Percentiles rank a stretch among this genome's conserved stretches.
Conservation (phyloP, 2,888 invertebrate species). For the Caenorhabditis sulstoni region DNA sequence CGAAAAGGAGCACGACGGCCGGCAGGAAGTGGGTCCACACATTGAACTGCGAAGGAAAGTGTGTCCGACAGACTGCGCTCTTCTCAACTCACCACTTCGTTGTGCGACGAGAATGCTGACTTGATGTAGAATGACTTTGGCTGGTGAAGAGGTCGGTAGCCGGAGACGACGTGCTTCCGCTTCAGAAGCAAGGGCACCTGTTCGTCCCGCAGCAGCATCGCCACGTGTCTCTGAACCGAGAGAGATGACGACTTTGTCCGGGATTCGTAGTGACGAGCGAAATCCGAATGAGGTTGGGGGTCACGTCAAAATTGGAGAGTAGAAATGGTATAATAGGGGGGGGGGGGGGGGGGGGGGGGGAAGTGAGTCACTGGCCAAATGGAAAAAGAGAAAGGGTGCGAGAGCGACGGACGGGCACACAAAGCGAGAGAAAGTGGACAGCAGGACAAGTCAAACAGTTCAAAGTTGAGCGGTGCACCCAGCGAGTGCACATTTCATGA, state of each 20-base stretch:
- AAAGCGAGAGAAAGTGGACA: slow-evolving; percentile 33
- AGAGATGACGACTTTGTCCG: too few relatives aligned
- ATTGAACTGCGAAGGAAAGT: slow-evolving; percentile 70
- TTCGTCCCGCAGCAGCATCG: slow-evolving; percentile 52
- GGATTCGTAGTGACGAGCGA: neutral
- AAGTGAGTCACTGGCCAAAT: slow-evolving; percentile 30
- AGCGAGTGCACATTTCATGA: slow-evolving; percentile 5
- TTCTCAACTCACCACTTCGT: slow-evolving; percentile 72
- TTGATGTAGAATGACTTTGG: slow-evolving; percentile 70
- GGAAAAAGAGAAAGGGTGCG: slow-evolving; percentile 25
- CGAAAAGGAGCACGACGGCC: slow-evolving; percentile 66
- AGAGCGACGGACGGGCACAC: slow-evolving; percentile 27
- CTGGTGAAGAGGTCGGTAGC: slow-evolving; percentile 75
- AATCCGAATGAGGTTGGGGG: neutral
- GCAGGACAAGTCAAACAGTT: slow-evolving; percentile 54
- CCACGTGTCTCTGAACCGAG: slow-evolving; percentile 18
- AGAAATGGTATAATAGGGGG: neutral
- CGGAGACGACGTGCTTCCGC: slow-evolving; percentile 68
- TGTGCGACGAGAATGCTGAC: slow-evolving; percentile 75
- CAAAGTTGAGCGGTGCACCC: slow-evolving; percentile 52
- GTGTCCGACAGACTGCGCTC: too few relatives aligned
- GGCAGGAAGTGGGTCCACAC: slow-evolving; percentile 78
- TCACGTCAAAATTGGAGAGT: slow-evolving; percentile 14
- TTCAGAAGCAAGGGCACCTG: slow-evolving; percentile 71
- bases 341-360: too few relatives aligned